These are phyloP conservation scores for Peromyscus aztecus DNA, from an alignment of 2,797 vertebrate species.

Conservation along the genomic window DNA sequence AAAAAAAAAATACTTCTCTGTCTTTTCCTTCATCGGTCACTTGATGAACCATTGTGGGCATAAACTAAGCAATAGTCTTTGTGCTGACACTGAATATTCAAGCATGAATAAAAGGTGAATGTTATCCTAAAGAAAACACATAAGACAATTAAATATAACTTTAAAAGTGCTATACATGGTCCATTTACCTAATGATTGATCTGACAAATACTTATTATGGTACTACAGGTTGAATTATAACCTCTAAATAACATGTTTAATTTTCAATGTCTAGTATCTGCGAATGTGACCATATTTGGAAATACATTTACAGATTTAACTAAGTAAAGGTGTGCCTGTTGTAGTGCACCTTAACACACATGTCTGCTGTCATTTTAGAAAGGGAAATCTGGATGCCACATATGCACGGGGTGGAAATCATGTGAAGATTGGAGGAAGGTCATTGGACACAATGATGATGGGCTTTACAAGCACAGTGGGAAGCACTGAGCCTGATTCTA, in stretches of 20 bases:
- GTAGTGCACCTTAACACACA: neutral
- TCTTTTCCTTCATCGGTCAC: neutral
- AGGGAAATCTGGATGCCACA: neutral
- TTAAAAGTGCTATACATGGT: neutral
- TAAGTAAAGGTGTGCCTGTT: neutral
- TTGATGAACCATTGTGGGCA: constrained; percentile 25
- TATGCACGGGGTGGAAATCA: neutral
- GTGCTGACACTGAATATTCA: neutral
- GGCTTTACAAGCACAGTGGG: neutral
- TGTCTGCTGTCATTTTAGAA: neutral
- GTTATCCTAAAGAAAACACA: neutral
- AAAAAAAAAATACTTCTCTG: constrained; percentile 17
- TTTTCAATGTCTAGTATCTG: neutral
- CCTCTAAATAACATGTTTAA: neutral
- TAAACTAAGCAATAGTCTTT: neutral
- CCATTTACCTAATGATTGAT: neutral
- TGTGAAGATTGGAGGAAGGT: neutral
- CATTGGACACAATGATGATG: neutral
- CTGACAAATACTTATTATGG: neutral
- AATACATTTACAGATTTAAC: neutral
- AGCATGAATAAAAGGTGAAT: neutral
- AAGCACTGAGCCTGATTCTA: neutral
- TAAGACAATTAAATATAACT: neutral
- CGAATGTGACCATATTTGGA: neutral
- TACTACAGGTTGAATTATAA: neutral